Evolutionary conservation across 2,888 invertebrate species (phyloP), one percentile per base, ranked within the genome.

Genomic region (Diaprepes abbreviatus): DNA sequence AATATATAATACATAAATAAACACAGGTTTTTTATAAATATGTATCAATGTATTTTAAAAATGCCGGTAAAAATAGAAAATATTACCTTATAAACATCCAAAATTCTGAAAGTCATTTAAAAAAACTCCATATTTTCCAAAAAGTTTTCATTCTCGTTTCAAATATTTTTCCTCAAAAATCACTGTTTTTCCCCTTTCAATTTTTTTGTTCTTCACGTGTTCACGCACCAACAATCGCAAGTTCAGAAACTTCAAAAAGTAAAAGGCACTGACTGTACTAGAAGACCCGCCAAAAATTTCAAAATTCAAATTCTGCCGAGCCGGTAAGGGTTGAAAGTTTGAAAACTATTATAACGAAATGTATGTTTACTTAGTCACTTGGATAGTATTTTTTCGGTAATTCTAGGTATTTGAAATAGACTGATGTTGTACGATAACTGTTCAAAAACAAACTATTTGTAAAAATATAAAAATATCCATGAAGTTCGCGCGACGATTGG

Each of bases 401-500:
- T 35, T 35, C 3, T 38, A 21, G 21, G 21, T 14, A 19, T 36
- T 55, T 33, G 4, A 55, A 36, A 21, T 36, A 31, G 54, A 52
- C 31, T 54, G 63, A 50, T 63, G 38, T 40, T 16, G 45, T 35
- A 38, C 52, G 21, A 28, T 19, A 50, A 52, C 54, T 55, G 17
- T 45, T 35, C 19, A 59, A 62, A 69, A 59, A 58, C 40, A 57
- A 69, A 64, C 64, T 64, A 64, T 64, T 57, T 38, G 45, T 50
- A 57, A 69, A 69, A 62, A 58, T 38, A 50, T 35, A 58, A 63
- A 38, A 58, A 35, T 54, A 62, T 36, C 64, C 36, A 54, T 63
- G 64, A 64, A 59, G 68, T 67, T 83, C 81, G 80, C 80, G 81
- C 79, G 79, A 81, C 79, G 79, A 77, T 79, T 81, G 80, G 81